Evolutionary conservation across 1,140 invertebrate genomes (phyloP), one percentile per base, ranked within the genome.

Genomic region (Zaprionus taronus): DNA sequence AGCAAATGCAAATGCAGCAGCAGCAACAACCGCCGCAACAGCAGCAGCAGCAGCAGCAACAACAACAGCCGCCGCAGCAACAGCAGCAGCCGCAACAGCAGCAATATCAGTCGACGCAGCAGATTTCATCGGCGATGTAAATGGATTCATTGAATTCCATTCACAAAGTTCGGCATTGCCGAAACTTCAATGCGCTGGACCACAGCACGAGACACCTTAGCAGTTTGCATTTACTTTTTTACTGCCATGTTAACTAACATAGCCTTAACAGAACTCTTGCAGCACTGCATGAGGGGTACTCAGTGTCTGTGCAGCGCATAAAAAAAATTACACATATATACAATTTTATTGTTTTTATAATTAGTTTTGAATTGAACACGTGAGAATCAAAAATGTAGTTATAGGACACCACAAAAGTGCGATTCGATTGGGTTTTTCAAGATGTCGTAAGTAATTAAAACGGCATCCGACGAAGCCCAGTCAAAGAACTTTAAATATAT

Each of bases 41-140:
- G 28, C 82, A 74, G 6, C 80, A 31, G 12, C 55, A 47, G 15
- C 75, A 64, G 7, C 79, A 65, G 22, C 65, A 63, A 15, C 70
- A 74, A 11, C 44, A n/a, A 22, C 57, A 22, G 4, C 55, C 34
- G 9, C 71, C 28, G n/a, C 28, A 17, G 20, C 55, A 47, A 17
- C 80, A 65, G 20, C 80, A 7, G 38, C 55, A 47, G 34, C 47
- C 41, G 17, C 57, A 53, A 17, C 67, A 71, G 6, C 64, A 67
- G n/a, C 63, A 73, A 61, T 73, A 73, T 15, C 64, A 67, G 20
- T 56, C 57, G 34, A 41, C 61, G 9, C 83, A 86, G 41, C 83
- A 87, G 68, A 90, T 89, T 51, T 90, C 85, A 73, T 89, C 85
- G 26, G 85, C 84, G 47, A 90, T 90, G 84, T 89, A 89, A 89